A percentile compares a stretch with the other conserved stretches of the same genome.
Evolutionary conservation across 2,113 vertebrate genomes (phyloP).

Genomic region (Amphiprion percula): DNA sequence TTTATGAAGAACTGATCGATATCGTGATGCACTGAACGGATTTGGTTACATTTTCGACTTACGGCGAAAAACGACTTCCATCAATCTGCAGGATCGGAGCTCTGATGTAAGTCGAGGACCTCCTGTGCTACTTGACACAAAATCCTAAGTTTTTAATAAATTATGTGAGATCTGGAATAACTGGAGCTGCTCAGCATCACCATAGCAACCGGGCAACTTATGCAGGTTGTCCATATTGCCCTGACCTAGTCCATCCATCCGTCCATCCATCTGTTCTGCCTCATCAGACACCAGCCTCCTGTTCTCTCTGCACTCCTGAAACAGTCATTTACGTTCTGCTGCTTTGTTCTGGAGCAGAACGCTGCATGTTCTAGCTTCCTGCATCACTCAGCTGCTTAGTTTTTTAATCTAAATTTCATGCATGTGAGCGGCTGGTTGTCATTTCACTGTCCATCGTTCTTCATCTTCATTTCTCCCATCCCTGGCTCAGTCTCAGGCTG

Average conservation of each 20-base stretch:
- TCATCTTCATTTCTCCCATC: background rate
- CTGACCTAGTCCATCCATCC: constrained; percentile 7
- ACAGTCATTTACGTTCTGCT: background rate
- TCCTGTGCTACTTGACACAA: too few relatives aligned
- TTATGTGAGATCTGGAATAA: background rate
- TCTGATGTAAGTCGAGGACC: too few relatives aligned
- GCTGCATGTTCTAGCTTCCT: too few relatives aligned
- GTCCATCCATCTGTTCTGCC: too few relatives aligned
- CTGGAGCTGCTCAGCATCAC: rapidly evolving
- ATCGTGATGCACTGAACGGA: too few relatives aligned
- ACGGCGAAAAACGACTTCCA: rapidly evolving
- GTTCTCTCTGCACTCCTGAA: background rate
- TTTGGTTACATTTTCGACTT: too few relatives aligned
- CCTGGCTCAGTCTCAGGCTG: background rate
- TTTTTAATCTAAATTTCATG: background rate
- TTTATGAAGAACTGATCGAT: too few relatives aligned
- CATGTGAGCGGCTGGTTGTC: background rate
- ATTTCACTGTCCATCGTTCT: background rate
- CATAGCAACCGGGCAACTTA: background rate
- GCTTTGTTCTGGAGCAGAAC: background rate
- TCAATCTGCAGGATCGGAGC: too few relatives aligned
- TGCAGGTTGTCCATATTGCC: constrained; percentile 27
- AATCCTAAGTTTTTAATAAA: rapidly evolving
- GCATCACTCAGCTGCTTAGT: background rate
- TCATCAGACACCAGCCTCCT: background rate